Evolutionary conservation across 1,140 invertebrate genomes (phyloP).

Genomic region (Dufourea novaeangliae): DNA sequence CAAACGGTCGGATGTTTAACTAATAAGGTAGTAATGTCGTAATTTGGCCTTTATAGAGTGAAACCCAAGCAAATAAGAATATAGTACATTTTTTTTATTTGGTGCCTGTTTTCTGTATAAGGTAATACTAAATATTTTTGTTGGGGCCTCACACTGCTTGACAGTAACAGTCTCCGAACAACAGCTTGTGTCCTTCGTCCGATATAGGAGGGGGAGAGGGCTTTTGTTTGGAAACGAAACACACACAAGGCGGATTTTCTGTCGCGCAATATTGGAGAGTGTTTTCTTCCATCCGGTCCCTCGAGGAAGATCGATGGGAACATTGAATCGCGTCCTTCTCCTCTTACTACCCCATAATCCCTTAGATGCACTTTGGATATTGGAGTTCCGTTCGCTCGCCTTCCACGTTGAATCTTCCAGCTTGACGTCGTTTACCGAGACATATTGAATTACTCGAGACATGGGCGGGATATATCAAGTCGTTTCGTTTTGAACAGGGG

Average conservation of each 20-base stretch:
- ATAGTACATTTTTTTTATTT: no score
- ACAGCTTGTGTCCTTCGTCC: no score
- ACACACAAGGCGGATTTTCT: background rate
- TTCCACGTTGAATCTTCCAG: background rate
- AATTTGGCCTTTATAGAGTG: no score
- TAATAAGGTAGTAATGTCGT: no score
- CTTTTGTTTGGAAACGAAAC: slow-evolving; percentile 6
- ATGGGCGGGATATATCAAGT: background rate
- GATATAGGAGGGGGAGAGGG: background rate
- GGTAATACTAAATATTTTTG: no score
- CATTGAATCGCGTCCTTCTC: background rate
- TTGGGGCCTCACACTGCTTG: no score
- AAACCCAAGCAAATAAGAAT: no score
- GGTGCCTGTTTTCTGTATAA: no score
- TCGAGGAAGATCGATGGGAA: slow-evolving; percentile 14
- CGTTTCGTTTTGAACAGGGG: no score
- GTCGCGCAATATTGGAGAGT: background rate
- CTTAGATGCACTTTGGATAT: slow-evolving; percentile 31
- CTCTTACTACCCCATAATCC: slow-evolving; percentile 1
- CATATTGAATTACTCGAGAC: background rate
- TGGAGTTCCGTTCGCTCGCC: background rate
- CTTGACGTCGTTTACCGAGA: background rate
- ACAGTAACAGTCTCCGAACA: no score
- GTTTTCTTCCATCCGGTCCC: background rate
- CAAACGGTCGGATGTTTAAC: no score